Conservation (phyloP, 2,797 vertebrate genomes). For the Rhadinocentrus ornatus region DNA sequence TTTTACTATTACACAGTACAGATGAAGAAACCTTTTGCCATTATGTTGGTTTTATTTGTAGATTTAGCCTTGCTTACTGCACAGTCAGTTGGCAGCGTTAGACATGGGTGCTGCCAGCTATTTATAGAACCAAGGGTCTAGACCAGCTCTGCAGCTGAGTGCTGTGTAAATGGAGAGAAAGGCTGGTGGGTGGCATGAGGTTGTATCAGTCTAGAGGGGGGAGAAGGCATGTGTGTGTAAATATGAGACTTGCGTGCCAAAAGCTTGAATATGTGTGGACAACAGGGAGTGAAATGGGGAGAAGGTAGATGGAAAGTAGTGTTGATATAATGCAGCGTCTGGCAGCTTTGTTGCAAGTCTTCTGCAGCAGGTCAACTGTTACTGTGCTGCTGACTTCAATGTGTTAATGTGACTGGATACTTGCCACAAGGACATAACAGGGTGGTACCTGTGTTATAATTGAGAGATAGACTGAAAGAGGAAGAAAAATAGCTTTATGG, state of each 20-base stretch:
- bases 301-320: constrained; percentile 6
- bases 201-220: constrained; percentile 45
- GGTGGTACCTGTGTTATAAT: not conserved
- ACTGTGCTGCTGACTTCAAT: constrained; percentile 20
- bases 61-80: constrained; percentile 41
- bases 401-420: not conserved
- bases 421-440: not conserved
- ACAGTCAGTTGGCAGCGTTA: constrained; percentile 44
- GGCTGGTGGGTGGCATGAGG: constrained; percentile 54
- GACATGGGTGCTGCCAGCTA: constrained; percentile 62
- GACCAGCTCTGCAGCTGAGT: constrained; percentile 70
- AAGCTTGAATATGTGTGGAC: constrained; percentile 27
- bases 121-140: constrained; percentile 76
- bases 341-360: constrained; percentile 41
- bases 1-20: not conserved
- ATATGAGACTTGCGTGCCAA: constrained; percentile 22
- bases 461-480: constrained; percentile 15
- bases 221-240: constrained; percentile 26
- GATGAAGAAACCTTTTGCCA: not conserved
- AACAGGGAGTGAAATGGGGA: constrained; percentile 14
- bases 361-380: constrained; percentile 46
- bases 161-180: constrained; percentile 39
- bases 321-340: constrained; percentile 54
- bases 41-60: constrained; percentile 23
- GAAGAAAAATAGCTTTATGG: constrained; percentile 45